Evolutionary conservation across 2,113 vertebrate species (phyloP).

Genomic region (Dasyurus viverrinus): DNA sequence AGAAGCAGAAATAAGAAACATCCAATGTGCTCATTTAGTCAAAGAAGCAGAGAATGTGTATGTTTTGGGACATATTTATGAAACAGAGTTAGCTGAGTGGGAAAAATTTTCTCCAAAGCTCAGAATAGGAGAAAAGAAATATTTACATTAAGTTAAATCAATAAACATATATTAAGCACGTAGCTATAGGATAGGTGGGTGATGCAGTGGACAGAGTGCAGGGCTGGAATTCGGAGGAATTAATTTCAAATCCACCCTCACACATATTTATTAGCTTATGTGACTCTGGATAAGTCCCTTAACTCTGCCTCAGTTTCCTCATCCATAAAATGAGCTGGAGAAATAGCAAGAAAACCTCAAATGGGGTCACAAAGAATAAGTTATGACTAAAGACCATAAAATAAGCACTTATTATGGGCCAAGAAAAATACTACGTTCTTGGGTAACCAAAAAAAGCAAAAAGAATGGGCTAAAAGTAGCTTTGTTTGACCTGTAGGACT

Average conservation of each 20-base stretch:
- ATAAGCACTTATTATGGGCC: too few relatives aligned
- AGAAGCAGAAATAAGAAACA: neutral
- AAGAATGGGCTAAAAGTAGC: neutral
- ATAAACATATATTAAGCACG: neutral
- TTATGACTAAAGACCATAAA: neutral
- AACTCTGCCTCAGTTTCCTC: neutral
- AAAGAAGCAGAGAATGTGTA: neutral
- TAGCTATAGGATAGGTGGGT: neutral
- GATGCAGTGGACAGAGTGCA: neutral
- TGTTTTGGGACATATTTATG: neutral
- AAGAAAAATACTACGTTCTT: neutral
- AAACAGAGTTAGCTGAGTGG: neutral
- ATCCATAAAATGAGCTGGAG: neutral
- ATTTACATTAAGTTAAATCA: neutral
- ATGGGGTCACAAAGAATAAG: neutral
- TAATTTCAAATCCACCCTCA: neutral
- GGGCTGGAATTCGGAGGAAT: neutral
- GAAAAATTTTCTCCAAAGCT: neutral
- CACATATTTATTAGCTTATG: neutral
- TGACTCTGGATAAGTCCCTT: neutral
- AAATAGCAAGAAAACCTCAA: neutral
- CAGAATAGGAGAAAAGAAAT: neutral
- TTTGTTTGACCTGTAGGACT: neutral
- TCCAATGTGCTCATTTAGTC: conserved; percentile 8
- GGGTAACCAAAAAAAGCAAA: neutral